These are phyloP conservation scores for Halcyon badia DNA, from an alignment of 2,797 vertebrate species.

Conservation along the genomic window DNA sequence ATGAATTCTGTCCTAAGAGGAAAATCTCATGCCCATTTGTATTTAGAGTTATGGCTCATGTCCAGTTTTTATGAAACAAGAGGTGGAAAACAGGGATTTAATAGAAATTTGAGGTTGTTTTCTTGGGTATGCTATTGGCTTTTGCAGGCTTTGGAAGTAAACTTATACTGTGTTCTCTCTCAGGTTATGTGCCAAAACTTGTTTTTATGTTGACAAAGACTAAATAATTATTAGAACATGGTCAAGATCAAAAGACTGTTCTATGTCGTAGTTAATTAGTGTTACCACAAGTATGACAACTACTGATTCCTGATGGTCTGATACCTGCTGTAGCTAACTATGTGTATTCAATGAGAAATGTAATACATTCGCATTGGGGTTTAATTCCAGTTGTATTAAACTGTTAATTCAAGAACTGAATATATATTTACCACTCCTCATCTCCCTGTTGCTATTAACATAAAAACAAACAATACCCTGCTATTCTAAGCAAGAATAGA, in stretches of 20 bases:
- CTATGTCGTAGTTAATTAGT: slow-evolving; percentile 72
- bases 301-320: slow-evolving; percentile 31
- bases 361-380: slow-evolving; percentile 26
- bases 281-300: slow-evolving; percentile 47
- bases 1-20: not conserved
- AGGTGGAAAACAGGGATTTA: not conserved
- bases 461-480: slow-evolving; percentile 49
- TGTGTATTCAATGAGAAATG: slow-evolving; percentile 35
- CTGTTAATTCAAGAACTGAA: slow-evolving; percentile 60
- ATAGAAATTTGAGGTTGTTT: not conserved
- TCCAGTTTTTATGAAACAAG: not conserved
- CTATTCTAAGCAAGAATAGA: slow-evolving; percentile 38
- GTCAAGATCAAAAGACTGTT: slow-evolving; percentile 77
- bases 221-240: slow-evolving; percentile 79
- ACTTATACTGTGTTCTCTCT: slow-evolving; percentile 2
- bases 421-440: slow-evolving; percentile 36
- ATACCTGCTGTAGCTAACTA: slow-evolving; percentile 47
- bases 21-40: not conserved
- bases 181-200: slow-evolving; percentile 50
- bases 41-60: not conserved
- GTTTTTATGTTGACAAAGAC: slow-evolving; percentile 70
- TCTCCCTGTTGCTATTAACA: slow-evolving; percentile 21
- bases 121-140: not conserved
- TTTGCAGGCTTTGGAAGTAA: slow-evolving; percentile 48
- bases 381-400: slow-evolving; percentile 55